Evolutionary conservation across 2,888 invertebrate genomes (phyloP).

Genomic region (Melinaea marsaeus): DNA sequence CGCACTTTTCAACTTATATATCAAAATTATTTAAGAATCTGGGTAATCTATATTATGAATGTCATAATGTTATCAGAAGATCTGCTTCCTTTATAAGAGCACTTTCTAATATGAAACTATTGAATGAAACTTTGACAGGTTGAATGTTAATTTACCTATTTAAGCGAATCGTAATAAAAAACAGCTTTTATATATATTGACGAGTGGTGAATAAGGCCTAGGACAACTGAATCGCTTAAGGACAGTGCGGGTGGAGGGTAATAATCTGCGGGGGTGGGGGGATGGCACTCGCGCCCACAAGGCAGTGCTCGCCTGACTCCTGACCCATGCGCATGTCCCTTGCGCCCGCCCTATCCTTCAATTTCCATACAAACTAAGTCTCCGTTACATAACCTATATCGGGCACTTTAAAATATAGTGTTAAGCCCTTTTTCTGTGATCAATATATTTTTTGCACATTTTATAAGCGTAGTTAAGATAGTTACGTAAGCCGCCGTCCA

Average conservation of each 20-base stretch:
- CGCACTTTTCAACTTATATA: conserved; percentile 16
- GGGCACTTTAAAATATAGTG: conserved; percentile 62
- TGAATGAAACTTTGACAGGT: no score
- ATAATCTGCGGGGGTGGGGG: conserved; percentile 30
- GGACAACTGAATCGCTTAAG: conserved; percentile 30
- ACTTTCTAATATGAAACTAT: no score
- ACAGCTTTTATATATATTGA: conserved; percentile 7
- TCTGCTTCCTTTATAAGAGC: no score
- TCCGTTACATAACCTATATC: conserved; percentile 69
- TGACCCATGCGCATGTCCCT: conserved; percentile 67
- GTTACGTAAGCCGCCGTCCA: conserved; percentile 77
- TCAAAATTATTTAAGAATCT: no score
- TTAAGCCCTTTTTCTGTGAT: conserved; percentile 76
- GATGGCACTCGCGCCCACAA: conserved; percentile 37
- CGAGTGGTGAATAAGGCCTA: conserved; percentile 15
- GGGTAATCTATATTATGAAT: no score
- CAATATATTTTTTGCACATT: conserved; percentile 70
- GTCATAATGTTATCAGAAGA: no score
- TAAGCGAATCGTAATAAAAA: background rate
- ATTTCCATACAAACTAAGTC: conserved; percentile 58
- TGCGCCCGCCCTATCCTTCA: conserved; percentile 50
- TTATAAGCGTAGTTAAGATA: conserved; percentile 69
- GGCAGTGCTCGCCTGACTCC: conserved; percentile 71
- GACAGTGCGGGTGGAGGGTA: conserved; percentile 34
- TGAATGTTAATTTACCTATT: no score